Percentiles rank a stretch among this genome's conserved stretches.
Evolutionary conservation across 2,113 vertebrate genomes (phyloP).

Genomic region (Strigops habroptila): DNA sequence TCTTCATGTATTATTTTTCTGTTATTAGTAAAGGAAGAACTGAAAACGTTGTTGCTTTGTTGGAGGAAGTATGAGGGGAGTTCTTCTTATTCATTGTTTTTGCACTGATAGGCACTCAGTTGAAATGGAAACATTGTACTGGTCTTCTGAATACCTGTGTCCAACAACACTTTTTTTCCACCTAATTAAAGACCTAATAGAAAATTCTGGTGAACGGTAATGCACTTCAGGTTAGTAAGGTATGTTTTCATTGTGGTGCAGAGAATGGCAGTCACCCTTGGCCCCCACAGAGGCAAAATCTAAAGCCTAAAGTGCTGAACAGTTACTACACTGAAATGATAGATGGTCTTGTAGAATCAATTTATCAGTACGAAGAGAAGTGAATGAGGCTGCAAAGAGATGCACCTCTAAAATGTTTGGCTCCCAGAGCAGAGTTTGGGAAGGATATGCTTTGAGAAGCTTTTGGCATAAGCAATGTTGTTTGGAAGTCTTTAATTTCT

Average conservation of each 20-base stretch:
- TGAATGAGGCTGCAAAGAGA: not conserved
- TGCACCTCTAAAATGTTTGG: not conserved
- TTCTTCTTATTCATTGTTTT: not conserved
- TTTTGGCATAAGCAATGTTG: not conserved
- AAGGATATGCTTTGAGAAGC: not conserved
- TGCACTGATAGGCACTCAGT: not conserved
- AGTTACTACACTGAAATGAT: not conserved
- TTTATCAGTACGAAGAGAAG: not conserved
- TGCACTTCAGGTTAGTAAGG: not conserved
- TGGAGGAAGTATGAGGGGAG: not conserved
- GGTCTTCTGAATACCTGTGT: not conserved
- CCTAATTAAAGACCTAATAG: not conserved
- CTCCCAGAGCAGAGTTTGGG: not conserved
- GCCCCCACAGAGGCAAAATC: not conserved
- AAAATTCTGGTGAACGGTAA: not conserved
- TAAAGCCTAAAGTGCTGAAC: not conserved
- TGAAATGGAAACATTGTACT: not conserved
- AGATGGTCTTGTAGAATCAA: not conserved
- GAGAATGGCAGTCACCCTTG: not conserved
- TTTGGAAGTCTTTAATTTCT: not conserved
- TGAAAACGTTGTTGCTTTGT: not conserved
- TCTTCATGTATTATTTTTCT: not conserved
- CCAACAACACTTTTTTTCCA: not conserved
- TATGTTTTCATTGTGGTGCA: not conserved
- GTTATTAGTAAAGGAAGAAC: not conserved